phyloP scores from a whole-genome alignment of 2,797 vertebrate genomes.

The Melanotaenia nigrans region DNA sequence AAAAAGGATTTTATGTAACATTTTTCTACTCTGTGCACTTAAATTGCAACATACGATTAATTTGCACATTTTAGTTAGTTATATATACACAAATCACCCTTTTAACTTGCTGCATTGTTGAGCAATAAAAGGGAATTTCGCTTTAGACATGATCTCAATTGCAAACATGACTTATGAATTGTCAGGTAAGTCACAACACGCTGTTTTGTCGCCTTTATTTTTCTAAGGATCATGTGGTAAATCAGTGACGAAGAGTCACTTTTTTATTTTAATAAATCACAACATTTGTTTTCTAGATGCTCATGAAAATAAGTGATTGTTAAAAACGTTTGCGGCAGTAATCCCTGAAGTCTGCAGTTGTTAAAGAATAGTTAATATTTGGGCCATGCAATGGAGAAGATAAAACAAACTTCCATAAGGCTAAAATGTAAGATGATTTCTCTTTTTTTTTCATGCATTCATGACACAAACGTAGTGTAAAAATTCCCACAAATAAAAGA shows the following conservation, averaged over 20 bases:
- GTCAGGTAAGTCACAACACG: background rate
- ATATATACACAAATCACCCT: background rate
- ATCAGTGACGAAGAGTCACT: background rate
- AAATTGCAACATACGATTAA: background rate
- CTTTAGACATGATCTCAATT: background rate
- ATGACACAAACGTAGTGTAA: background rate
- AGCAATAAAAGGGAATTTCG: background rate
- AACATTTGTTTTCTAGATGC: background rate
- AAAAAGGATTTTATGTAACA: background rate
- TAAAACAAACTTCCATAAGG: background rate
- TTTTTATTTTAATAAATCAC: background rate
- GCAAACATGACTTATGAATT: background rate
- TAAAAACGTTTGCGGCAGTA: background rate
- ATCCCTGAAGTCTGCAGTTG: background rate
- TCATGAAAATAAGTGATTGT: constrained; percentile 21
- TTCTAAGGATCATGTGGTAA: background rate
- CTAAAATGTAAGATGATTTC: background rate
- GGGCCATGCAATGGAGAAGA: background rate
- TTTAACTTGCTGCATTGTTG: too few relatives aligned
- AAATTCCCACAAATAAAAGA: constrained; percentile 1
- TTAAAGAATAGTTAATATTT: constrained; percentile 3
- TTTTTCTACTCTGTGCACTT: too few relatives aligned
- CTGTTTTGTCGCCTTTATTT: background rate
- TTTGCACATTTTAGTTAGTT: background rate
- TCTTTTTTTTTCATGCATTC: background rate